These are phyloP conservation scores for Sciaenops ocellatus DNA, from an alignment of 2,797 vertebrate genomes.

Conservation along the genomic window DNA sequence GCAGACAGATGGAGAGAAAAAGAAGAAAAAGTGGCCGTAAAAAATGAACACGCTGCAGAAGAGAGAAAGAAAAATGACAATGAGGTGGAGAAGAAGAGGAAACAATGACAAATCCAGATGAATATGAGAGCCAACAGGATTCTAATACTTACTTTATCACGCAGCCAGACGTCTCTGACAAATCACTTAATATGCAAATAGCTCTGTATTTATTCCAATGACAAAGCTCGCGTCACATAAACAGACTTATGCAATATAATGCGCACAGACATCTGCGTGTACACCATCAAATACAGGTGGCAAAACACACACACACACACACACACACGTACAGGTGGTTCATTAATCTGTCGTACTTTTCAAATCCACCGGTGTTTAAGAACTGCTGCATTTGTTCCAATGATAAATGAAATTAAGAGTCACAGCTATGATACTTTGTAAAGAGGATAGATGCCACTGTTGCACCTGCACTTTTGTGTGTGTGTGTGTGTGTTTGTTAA, in stretches of 20 bases:
- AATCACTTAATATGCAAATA: conserved; percentile 75
- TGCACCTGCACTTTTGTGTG: conserved; percentile 29
- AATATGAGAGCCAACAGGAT: conserved; percentile 49
- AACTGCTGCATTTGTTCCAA: conserved; percentile 37
- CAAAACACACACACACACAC: conserved; percentile 3
- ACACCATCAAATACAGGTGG: conserved; percentile 13
- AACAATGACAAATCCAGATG: conserved; percentile 51
- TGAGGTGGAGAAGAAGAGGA: conserved; percentile 22
- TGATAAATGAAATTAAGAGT: conserved; percentile 31
- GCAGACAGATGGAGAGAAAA: not conserved
- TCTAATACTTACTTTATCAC: conserved; percentile 66
- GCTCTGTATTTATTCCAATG: conserved; percentile 61
- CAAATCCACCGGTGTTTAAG: conserved; percentile 33
- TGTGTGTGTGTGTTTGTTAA: not conserved
- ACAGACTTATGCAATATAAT: conserved; percentile 43
- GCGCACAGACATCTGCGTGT: not conserved
- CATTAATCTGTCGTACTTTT: conserved; percentile 34
- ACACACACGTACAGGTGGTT: conserved; percentile 25
- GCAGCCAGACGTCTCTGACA: conserved; percentile 50
- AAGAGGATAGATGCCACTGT: conserved; percentile 40
- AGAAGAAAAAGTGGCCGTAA: not conserved
- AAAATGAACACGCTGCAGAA: conserved; percentile 1
- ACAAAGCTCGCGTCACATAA: conserved; percentile 53
- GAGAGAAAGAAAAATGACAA: conserved; percentile 21
- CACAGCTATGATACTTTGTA: not conserved